These are phyloP conservation scores for Nerophis lumbriciformis DNA, from an alignment of 2,113 vertebrate genomes.

Conservation along the genomic window DNA sequence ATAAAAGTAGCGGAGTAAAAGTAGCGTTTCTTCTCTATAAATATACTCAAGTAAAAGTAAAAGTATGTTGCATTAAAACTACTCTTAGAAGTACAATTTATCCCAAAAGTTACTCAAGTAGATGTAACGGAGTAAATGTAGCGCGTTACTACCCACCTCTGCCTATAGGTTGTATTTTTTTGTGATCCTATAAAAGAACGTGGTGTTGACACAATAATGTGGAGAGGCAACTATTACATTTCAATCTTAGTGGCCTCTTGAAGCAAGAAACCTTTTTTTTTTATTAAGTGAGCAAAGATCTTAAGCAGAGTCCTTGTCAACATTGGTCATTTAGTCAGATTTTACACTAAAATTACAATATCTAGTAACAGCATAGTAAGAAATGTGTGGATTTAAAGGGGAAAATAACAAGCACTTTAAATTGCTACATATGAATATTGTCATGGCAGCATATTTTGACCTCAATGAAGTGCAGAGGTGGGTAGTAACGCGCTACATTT, in stretches of 20 bases:
- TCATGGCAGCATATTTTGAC: not conserved
- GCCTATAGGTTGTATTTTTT: constrained; percentile 60
- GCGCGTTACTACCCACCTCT: too few species aligned
- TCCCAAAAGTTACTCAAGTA: too few species aligned
- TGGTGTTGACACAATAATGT: constrained; percentile 65
- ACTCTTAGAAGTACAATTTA: too few species aligned
- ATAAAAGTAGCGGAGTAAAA: too few species aligned
- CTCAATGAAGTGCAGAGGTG: not conserved
- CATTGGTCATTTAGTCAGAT: not conserved
- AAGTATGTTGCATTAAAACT: too few species aligned
- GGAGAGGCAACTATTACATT: constrained; percentile 67
- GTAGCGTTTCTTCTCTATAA: too few species aligned
- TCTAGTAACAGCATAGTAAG: not conserved
- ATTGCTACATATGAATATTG: not conserved
- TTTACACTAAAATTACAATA: not conserved
- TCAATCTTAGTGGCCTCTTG: constrained; percentile 64
- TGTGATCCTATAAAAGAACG: constrained; percentile 57
- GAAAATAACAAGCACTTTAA: not conserved
- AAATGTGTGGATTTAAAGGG: too few species aligned
- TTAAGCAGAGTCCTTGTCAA: not conserved
- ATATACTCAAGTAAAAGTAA: too few species aligned
- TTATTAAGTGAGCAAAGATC: constrained; percentile 35
- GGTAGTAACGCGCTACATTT: too few species aligned
- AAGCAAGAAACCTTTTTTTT: constrained; percentile 39
- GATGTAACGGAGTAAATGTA: too few species aligned